These are phyloP conservation scores for Alcedo atthis DNA, from an alignment of 2,797 vertebrate genomes.

Conservation along the genomic window DNA sequence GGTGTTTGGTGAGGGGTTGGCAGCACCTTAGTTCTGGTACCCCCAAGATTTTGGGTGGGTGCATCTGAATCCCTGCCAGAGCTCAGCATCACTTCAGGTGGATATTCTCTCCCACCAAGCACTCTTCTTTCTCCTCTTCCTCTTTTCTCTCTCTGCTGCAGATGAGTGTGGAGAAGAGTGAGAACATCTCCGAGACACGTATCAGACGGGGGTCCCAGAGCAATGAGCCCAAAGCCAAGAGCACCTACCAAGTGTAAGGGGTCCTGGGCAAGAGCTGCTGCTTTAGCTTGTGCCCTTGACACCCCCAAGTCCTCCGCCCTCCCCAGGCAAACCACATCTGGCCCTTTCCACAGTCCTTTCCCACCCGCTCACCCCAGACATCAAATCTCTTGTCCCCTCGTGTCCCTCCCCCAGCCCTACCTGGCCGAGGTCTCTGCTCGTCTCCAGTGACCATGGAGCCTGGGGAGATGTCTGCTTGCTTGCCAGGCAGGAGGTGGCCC, in stretches of 20 bases:
- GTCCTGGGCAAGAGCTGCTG: not conserved
- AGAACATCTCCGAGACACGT: not conserved
- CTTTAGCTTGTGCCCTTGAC: not conserved
- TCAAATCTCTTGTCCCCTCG: rapidly evolving
- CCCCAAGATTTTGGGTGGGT: not conserved
- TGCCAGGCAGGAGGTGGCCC: not conserved
- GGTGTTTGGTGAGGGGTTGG: not conserved
- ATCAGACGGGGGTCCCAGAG: not conserved
- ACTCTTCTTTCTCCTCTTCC: not conserved
- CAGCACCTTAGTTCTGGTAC: not conserved
- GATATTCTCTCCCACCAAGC: rapidly evolving
- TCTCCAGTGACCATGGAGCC: rapidly evolving
- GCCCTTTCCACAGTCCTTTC: not conserved
- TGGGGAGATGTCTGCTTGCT: not conserved
- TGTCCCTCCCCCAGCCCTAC: not conserved
- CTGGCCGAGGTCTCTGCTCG: not conserved
- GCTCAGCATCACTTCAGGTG: rapidly evolving
- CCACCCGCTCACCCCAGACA: not conserved
- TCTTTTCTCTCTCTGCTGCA: not conserved
- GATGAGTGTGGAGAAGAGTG: not conserved
- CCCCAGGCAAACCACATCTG: not conserved
- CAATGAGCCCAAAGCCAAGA: not conserved
- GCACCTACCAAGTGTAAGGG: slow-evolving; percentile 56
- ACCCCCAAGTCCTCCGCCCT: not conserved
- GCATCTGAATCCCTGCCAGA: rapidly evolving